phyloP scores from a whole-genome alignment of 2,113 vertebrate genomes.

The Ramphastos sulfuratus region DNA sequence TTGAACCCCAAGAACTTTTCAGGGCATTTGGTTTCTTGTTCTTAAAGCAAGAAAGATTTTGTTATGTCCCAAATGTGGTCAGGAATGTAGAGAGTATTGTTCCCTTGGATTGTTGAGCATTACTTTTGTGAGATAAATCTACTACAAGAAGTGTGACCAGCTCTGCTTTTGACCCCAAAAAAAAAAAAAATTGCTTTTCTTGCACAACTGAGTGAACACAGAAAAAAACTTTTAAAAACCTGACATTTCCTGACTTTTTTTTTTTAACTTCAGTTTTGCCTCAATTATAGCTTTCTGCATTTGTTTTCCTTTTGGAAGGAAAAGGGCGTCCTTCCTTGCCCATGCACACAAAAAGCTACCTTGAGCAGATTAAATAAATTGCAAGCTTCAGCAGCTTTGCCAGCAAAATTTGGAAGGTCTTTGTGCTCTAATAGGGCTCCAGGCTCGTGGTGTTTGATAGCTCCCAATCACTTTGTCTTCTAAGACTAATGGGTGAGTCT shows the following conservation, averaged over 20 bases:
- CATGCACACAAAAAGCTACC: background rate
- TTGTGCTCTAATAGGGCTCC: background rate
- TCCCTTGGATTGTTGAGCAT: background rate
- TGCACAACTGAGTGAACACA: background rate
- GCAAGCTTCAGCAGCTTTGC: slow-evolving; percentile 6
- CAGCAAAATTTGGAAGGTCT: background rate
- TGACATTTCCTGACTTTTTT: background rate
- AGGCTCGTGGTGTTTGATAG: background rate
- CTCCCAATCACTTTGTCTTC: background rate
- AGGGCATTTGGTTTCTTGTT: background rate
- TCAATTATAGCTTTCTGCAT: background rate
- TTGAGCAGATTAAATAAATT: background rate
- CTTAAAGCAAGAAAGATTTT: background rate
- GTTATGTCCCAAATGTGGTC: background rate
- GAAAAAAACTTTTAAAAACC: background rate
- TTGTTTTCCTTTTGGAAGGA: slow-evolving; percentile 4
- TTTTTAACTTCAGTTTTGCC: background rate
- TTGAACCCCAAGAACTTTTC: background rate
- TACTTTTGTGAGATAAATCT: background rate
- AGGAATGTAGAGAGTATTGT: background rate
- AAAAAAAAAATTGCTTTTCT: background rate
- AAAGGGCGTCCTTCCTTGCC: background rate
- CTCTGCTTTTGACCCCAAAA: background rate
- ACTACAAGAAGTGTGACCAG: background rate
- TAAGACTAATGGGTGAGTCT: background rate